Conservation (phyloP, 2,888 invertebrate species). For the Dynastes maya region DNA sequence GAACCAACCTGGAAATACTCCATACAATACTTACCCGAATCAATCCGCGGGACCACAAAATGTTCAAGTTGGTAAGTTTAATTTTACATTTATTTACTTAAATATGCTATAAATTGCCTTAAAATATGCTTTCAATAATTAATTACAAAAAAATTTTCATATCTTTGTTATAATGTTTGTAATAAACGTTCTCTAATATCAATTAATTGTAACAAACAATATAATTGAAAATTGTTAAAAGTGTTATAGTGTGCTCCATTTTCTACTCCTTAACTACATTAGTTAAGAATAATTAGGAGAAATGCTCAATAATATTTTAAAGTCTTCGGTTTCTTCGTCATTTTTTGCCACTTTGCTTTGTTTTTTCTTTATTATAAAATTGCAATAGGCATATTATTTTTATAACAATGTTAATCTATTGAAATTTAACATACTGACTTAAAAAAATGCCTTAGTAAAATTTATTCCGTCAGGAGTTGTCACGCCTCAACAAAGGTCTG, state of each 20-base stretch:
- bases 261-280: too few species aligned
- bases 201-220: too few species aligned
- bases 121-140: too few species aligned
- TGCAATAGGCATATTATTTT: conserved; percentile 13
- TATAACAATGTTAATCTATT: background rate
- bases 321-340: too few species aligned
- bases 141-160: too few species aligned
- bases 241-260: too few species aligned
- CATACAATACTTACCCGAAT: conserved; percentile 74
- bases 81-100: conserved; percentile 19
- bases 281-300: too few species aligned
- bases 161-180: too few species aligned
- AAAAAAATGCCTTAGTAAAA: conserved; percentile 13
- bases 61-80: conserved; percentile 66
- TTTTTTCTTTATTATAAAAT: conserved; percentile 27
- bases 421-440: background rate
- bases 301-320: too few species aligned
- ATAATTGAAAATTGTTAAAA: too few species aligned
- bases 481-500: conserved; percentile 73
- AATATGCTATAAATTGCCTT: too few species aligned
- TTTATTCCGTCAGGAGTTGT: conserved; percentile 69
- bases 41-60: conserved; percentile 73
- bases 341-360: background rate
- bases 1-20: conserved; percentile 71
- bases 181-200: too few species aligned